phyloP scores from a whole-genome alignment of 2,888 invertebrate species.

The Panzeria rudis region DNA sequence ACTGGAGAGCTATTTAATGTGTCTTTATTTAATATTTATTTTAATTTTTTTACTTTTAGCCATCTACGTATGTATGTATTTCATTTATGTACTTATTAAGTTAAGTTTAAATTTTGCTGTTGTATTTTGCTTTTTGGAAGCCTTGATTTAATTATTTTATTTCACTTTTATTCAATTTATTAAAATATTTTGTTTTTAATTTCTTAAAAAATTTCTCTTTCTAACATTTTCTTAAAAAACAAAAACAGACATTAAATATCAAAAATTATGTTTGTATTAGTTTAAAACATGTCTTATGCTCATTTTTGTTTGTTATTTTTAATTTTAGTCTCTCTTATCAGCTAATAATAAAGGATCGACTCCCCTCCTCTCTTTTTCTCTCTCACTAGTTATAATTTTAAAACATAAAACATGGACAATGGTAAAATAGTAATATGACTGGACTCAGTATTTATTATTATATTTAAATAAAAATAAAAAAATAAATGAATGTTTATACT shows the following conservation, averaged over 20 bases:
- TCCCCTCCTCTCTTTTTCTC: constrained; percentile 22
- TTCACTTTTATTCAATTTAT: constrained; percentile 39
- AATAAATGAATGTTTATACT: constrained; percentile 43
- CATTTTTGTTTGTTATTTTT: constrained; percentile 40
- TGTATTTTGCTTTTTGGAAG: constrained; percentile 65
- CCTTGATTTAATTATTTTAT: constrained; percentile 57
- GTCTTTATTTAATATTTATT: constrained; percentile 55
- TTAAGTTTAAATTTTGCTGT: constrained; percentile 43
- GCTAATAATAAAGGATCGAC: constrained; percentile 53
- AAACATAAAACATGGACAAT: constrained; percentile 34
- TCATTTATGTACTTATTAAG: constrained; percentile 18
- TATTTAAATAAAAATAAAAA: constrained; percentile 18
- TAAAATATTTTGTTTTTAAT: constrained; percentile 21
- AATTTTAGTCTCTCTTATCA: constrained; percentile 51
- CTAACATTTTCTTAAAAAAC: constrained; percentile 48
- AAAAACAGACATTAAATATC: constrained; percentile 62
- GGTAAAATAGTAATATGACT: constrained; percentile 57
- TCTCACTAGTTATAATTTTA: constrained; percentile 26
- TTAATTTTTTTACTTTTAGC: constrained; percentile 41
- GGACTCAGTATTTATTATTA: constrained; percentile 57
- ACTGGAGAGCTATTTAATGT: constrained; percentile 61
- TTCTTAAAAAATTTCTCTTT: constrained; percentile 28
- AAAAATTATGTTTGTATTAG: constrained; percentile 49
- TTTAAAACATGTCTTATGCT: constrained; percentile 52
- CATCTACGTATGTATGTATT: constrained; percentile 26